Conservation (phyloP, 2,113 vertebrate genomes). For the Benitochromis conjunctus region DNA sequence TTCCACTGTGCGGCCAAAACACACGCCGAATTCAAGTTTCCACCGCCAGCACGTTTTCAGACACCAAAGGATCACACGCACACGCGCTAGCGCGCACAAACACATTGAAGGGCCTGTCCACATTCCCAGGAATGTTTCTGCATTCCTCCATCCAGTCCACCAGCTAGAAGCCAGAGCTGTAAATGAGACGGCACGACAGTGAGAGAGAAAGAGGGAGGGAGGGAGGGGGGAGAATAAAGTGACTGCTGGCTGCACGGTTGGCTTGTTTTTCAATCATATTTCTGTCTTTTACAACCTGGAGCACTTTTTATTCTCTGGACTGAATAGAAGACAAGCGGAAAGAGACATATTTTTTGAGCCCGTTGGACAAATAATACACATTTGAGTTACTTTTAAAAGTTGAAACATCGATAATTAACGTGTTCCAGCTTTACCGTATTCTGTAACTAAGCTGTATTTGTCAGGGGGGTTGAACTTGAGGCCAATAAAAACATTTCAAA, state of each 20-base stretch:
- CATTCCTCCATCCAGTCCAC: conserved; percentile 22
- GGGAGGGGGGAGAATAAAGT: background rate
- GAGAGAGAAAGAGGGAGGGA: background rate
- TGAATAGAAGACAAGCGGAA: background rate
- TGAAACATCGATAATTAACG: background rate
- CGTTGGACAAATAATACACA: background rate
- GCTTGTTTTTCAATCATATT: conserved; percentile 19
- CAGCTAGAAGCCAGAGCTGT: conserved; percentile 19
- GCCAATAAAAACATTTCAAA: background rate
- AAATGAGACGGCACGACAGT: conserved; percentile 32
- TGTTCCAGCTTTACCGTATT: background rate
- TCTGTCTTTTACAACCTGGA: conserved; percentile 2
- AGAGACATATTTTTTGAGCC: background rate
- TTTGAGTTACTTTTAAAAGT: background rate
- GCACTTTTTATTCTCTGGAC: background rate
- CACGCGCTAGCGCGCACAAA: background rate
- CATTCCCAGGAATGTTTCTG: conserved; percentile 23
- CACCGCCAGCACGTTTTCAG: conserved; percentile 39
- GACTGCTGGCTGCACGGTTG: background rate
- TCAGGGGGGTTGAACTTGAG: background rate
- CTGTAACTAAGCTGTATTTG: background rate
- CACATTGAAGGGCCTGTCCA: background rate
- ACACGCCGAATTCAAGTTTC: conserved; percentile 27
- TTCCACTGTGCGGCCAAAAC: conserved; percentile 41
- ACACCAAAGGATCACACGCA: background rate